Percentiles rank a stretch among this genome's conserved stretches.
phyloP scores from a whole-genome alignment of 53 echinoderm and acorn worm genomes.

The Holothuria scabra region DNA sequence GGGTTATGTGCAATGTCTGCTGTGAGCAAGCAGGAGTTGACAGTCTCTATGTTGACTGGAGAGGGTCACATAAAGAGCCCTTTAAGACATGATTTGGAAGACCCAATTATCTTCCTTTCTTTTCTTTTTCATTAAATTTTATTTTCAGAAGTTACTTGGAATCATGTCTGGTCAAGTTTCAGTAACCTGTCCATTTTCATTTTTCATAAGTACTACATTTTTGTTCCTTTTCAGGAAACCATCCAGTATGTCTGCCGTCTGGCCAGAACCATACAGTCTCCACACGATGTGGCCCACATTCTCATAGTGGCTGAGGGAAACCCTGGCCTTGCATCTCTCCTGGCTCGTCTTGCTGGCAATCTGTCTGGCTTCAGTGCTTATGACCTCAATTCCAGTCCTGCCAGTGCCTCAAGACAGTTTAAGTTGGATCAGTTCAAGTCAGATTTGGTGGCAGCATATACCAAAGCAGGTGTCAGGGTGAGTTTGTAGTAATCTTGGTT shows the following conservation, averaged over 20 bases:
- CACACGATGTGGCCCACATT: slow-evolving; percentile 91
- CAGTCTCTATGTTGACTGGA: too few relatives aligned
- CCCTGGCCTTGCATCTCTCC: slow-evolving; percentile 85
- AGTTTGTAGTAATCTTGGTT: not conserved
- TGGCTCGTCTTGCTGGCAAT: slow-evolving; percentile 86
- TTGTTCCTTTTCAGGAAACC: slow-evolving; percentile 69
- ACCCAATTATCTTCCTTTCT: too few relatives aligned
- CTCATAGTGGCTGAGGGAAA: slow-evolving; percentile 92
- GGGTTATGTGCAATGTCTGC: too few relatives aligned
- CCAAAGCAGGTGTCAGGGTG: slow-evolving; percentile 95
- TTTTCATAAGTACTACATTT: not conserved
- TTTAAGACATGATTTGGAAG: too few relatives aligned
- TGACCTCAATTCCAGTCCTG: slow-evolving; percentile 79
- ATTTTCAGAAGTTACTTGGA: too few relatives aligned
- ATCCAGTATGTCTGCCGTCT: slow-evolving; percentile 92
- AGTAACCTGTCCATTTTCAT: too few relatives aligned
- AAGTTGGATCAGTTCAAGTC: slow-evolving; percentile 95
- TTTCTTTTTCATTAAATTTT: too few relatives aligned
- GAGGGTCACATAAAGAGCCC: too few relatives aligned
- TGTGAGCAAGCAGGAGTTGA: too few relatives aligned
- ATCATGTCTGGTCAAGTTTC: too few relatives aligned
- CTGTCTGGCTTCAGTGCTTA: slow-evolving; percentile 92
- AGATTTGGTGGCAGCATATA: slow-evolving; percentile 90
- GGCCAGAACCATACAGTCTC: slow-evolving; percentile 91
- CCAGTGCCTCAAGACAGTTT: slow-evolving; percentile 68